Evolutionary conservation across 2,888 invertebrate genomes (phyloP).

Genomic region (Aethes cnicana): DNA sequence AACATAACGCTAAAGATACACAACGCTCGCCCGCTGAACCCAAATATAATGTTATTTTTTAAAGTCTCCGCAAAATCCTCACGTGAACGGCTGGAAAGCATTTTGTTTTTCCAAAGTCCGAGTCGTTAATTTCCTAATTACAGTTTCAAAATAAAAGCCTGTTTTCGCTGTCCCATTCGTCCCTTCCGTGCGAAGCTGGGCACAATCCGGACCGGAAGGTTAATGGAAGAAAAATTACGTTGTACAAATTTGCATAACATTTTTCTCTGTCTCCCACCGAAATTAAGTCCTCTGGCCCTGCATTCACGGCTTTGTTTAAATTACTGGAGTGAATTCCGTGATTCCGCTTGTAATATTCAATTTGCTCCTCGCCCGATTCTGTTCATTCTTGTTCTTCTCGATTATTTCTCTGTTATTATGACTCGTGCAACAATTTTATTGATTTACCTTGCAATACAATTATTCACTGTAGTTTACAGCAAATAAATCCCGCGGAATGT

Average conservation of each 20-base stretch:
- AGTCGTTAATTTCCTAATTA: slow-evolving; percentile 80
- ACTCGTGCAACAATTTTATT: background rate
- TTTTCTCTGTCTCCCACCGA: slow-evolving; percentile 70
- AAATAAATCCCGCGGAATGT: too few relatives aligned
- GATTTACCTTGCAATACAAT: too few relatives aligned
- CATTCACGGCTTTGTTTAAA: slow-evolving; percentile 74
- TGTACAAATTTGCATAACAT: slow-evolving; percentile 81
- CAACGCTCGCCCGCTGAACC: slow-evolving; percentile 28
- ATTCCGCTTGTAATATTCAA: slow-evolving; percentile 61
- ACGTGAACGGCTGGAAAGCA: slow-evolving; percentile 62
- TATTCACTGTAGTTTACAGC: too few relatives aligned
- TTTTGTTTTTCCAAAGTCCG: slow-evolving; percentile 68
- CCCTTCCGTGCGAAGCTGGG: slow-evolving; percentile 51
- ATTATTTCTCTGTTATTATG: slow-evolving; percentile 22
- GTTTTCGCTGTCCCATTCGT: slow-evolving; percentile 62
- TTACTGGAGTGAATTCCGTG: slow-evolving; percentile 69
- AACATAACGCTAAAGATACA: slow-evolving; percentile 25
- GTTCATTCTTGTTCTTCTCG: slow-evolving; percentile 20
- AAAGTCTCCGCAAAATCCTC: slow-evolving; percentile 55
- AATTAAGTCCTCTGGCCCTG: slow-evolving; percentile 71
- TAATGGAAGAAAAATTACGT: slow-evolving; percentile 80
- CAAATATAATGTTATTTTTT: slow-evolving; percentile 48
- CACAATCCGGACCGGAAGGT: slow-evolving; percentile 65
- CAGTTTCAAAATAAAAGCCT: slow-evolving; percentile 73
- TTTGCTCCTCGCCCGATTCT: slow-evolving; percentile 33